phyloP scores from a whole-genome alignment of 1,140 invertebrate species.

The Hypothenemus hampei region DNA sequence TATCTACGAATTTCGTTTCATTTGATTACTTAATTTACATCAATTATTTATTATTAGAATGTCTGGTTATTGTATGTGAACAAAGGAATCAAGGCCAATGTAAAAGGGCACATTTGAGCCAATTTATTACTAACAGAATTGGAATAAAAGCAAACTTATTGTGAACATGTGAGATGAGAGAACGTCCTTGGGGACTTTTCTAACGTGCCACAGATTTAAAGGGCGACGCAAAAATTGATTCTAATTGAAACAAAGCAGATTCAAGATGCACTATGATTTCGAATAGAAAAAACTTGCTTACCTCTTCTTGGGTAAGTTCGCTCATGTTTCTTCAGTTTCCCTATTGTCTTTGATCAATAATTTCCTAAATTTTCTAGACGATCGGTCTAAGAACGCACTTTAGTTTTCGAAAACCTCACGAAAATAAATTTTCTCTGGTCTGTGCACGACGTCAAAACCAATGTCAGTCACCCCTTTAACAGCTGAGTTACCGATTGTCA shows the following conservation, averaged over 20 bases:
- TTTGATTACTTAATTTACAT: not conserved
- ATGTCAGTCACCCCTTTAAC: slow-evolving; percentile 41
- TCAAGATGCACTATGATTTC: not conserved
- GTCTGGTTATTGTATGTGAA: no score
- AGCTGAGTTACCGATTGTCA: slow-evolving; percentile 37
- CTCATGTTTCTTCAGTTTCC: slow-evolving; percentile 49
- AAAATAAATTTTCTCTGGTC: slow-evolving; percentile 30
- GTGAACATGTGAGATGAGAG: not conserved
- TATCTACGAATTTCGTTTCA: slow-evolving; percentile 52
- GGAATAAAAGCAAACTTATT: not conserved
- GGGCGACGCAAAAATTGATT: slow-evolving; percentile 7
- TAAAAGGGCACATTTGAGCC: not conserved
- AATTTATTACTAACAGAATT: no score
- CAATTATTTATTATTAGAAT: not conserved
- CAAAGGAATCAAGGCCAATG: not conserved
- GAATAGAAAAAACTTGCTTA: slow-evolving; percentile 41
- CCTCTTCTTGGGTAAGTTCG: slow-evolving; percentile 71
- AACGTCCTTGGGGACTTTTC: not conserved
- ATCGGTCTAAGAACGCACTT: slow-evolving; percentile 6
- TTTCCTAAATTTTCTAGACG: not conserved
- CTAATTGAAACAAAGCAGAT: not conserved
- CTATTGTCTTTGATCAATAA: not conserved
- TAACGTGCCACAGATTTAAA: not conserved
- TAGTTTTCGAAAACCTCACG: slow-evolving; percentile 27
- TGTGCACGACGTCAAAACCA: slow-evolving; percentile 36